Base-by-base conservation (phyloP, 2,888 invertebrate genomes). In the Nesidiocoris tenuis region DNA sequence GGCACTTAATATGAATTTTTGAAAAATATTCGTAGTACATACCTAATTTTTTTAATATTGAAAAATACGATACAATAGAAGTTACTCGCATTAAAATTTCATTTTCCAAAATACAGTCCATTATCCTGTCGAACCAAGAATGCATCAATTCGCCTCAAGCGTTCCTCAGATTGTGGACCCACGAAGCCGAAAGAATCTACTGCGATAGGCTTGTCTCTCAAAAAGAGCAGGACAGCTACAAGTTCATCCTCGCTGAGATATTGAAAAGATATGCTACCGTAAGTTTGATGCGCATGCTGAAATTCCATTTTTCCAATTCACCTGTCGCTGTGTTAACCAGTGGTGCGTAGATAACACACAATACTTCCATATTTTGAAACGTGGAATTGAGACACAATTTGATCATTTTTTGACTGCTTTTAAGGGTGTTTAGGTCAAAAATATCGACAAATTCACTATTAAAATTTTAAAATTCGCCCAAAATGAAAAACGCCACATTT, bases 101-200 rank as follows among this genome's bases (percentile, higher is more conserved):
- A 54, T 54, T 59, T 59, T 39, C n/a, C n/a, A n/a, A n/a, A n/a
- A n/a, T n/a, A n/a, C 95, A 96, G 88, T 18, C 67, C 9, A 66
- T 78, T 1, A 67, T 76, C 25, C 64, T 77, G 54, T 65, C 76
- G n/a, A 66, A 64, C 72, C 65, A 76, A 7, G 94, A 92, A 78
- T 90, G 90, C 2, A 87, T 93, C 66, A 90, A 90, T 76, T 87
- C 85, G 71, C 86, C 88, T 0, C 88, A 89, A 57, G 90, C 91
- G 76, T 84, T 96, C 39, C 87, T 95, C 3, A 87, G 95, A 17
- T 85, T 96, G 64, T 96, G 94, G 91, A 88, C 93, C 84, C 97
- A 97, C 82, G 97, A 97, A 84, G 91, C 95, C 0, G 90, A 89
- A 64, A 88, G 97, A 71, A 96, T 97, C 0, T 98, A 97, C 83